Percentiles rank a stretch among this genome's conserved stretches.
Conservation (phyloP, 2,113 vertebrate species). For the Gavialis gangeticus region DNA sequence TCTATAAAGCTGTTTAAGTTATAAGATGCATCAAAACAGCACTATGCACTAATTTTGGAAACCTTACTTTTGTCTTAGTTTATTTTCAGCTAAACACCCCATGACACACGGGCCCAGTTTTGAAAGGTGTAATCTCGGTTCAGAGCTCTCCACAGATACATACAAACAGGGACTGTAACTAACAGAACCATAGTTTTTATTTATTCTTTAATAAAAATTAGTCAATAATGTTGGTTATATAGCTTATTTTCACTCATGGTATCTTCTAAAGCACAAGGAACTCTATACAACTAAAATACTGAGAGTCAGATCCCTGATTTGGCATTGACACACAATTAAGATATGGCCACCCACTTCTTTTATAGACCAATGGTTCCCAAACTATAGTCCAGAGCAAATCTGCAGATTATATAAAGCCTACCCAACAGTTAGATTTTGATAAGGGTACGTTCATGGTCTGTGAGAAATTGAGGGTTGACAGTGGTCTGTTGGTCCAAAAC, state of each 20-base stretch:
- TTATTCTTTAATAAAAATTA: not conserved
- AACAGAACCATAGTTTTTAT: not conserved
- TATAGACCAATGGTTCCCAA: not conserved
- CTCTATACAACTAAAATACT: not conserved
- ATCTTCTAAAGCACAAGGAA: not conserved
- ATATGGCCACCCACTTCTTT: not conserved
- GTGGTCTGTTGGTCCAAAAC: no score
- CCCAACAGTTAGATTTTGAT: no score
- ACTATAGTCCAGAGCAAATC: no score
- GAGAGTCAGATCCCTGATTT: not conserved
- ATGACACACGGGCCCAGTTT: not conserved
- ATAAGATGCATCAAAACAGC: not conserved
- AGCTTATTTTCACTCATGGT: not conserved
- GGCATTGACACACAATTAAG: not conserved
- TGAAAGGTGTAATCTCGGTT: not conserved
- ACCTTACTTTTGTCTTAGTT: not conserved
- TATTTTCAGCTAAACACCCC: not conserved
- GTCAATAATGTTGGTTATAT: not conserved
- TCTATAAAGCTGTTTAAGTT: not conserved
- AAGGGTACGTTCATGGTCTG: no score
- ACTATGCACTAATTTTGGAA: not conserved
- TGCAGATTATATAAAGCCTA: no score
- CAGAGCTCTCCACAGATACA: not conserved
- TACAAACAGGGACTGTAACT: rapidly evolving
- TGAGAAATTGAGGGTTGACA: no score